Evolutionary conservation across 1,140 invertebrate species (phyloP), one percentile per base, ranked within the genome.

Genomic region (Caligus rogercresseyi): DNA sequence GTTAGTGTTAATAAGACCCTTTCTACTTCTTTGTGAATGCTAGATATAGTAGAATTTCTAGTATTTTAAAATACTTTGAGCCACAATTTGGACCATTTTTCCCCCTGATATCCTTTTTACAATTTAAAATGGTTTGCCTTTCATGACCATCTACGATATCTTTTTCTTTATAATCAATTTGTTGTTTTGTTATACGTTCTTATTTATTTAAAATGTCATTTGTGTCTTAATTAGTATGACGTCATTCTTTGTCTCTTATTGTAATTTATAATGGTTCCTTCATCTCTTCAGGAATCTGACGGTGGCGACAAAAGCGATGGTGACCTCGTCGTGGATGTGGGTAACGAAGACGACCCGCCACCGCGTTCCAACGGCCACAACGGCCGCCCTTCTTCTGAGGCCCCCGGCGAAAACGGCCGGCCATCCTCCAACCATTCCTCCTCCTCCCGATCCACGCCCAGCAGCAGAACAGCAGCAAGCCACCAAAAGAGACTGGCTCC

Each of bases 291-390:
- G 59, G 63, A 63, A 74, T 76, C 25, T 75, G 74, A 66, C 69
- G 76, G 78, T 67, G 76, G 71, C 18, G 77, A 78, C 61, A 78
- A 77, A 67, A 77, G 75, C 69, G 77, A 78, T 65, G 72, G 75
- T 62, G 77, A 78, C 61, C 67, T 78, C 20, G 77, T 78, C 25
- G 77, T 78, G n/a, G 77, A 78, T 70, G 77, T 77, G 61, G 74
- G 72, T 59, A 73, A 76, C 65, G 75, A 76, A 69, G 75, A 70
- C 43, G 66, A 52, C 15, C 65, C 63, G n/a, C 51, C 64, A 63
- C 52, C 66, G 23, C 61, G 58, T 25, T 65, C 52, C 15, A 65
- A 14, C n/a, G 52, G 61, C 66, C 23, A 43, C 16, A 24, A 54
- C 19, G 65, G 23, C 16, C 52, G 15, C 24, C 24, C 18, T 19